phyloP scores from a whole-genome alignment of 1,140 invertebrate genomes.

The Heliothis subflexa region DNA sequence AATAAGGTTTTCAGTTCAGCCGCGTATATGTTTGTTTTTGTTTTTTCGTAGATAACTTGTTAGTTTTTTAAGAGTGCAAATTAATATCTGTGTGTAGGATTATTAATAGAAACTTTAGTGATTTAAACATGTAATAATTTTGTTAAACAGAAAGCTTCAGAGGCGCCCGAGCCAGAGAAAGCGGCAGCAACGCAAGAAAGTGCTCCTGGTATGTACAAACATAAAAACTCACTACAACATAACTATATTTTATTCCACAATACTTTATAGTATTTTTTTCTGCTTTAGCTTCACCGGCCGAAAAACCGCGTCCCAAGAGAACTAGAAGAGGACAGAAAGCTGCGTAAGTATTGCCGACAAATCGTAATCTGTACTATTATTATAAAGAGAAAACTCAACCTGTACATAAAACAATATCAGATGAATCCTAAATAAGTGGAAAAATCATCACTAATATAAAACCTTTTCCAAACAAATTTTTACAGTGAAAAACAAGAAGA shows the following conservation, averaged over 20 bases:
- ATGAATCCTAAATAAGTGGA: too few species aligned
- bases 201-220: conserved; percentile 63
- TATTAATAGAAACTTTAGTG: too few species aligned
- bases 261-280: background rate
- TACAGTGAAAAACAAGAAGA: conserved; percentile 65
- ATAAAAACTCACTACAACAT: too few species aligned
- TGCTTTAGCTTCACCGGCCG: conserved; percentile 65
- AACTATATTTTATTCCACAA: too few species aligned
- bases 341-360: conserved; percentile 66
- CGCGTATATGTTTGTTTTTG: too few species aligned
- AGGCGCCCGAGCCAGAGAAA: conserved; percentile 57
- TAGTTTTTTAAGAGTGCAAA: too few species aligned
- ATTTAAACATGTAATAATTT: background rate
- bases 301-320: conserved; percentile 74
- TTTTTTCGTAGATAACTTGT: background rate
- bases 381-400: too few species aligned
- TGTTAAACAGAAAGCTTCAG: conserved; percentile 63
- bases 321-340: conserved; percentile 69
- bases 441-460: too few species aligned
- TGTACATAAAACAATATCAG: too few species aligned
- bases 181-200: conserved; percentile 53
- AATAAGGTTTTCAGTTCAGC: too few species aligned
- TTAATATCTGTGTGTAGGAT: too few species aligned
- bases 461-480: conserved; percentile 13
- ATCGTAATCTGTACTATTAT: background rate